phyloP scores from a whole-genome alignment of 2,113 vertebrate species.

The Alosa alosa region DNA sequence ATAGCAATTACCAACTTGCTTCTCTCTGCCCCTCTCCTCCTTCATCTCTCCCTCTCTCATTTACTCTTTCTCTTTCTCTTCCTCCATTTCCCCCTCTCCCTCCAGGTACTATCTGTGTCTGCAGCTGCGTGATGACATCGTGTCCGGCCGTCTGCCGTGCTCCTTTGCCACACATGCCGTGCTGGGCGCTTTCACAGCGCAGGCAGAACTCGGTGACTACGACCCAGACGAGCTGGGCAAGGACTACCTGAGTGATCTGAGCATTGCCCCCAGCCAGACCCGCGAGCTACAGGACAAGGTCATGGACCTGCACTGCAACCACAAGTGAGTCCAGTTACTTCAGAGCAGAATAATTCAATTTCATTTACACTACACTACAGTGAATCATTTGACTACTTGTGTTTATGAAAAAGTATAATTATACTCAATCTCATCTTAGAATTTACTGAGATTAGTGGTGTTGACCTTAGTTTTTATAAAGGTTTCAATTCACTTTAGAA shows the following conservation, averaged over 20 bases:
- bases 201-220: slow-evolving; percentile 93
- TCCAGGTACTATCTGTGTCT: slow-evolving; percentile 94
- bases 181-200: slow-evolving; percentile 90
- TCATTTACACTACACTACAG: background rate
- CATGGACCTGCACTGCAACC: slow-evolving; percentile 92
- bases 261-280: slow-evolving; percentile 91
- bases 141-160: slow-evolving; percentile 91
- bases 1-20: background rate
- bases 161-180: slow-evolving; percentile 91
- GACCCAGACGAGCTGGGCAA: slow-evolving; percentile 85
- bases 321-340: slow-evolving; percentile 75
- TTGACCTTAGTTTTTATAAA: background rate
- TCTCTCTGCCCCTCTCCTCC: background rate
- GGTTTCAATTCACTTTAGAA: background rate
- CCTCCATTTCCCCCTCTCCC: background rate
- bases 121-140: slow-evolving; percentile 90
- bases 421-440: background rate
- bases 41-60: background rate
- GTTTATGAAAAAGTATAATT: background rate
- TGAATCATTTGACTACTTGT: background rate
- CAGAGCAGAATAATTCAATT: background rate
- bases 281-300: slow-evolving; percentile 96
- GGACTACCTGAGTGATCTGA: slow-evolving; percentile 88
- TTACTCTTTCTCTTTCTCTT: background rate
- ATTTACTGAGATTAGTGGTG: background rate